Evolutionary conservation across 2,113 vertebrate genomes (phyloP).

Genomic region (Athene noctua): DNA sequence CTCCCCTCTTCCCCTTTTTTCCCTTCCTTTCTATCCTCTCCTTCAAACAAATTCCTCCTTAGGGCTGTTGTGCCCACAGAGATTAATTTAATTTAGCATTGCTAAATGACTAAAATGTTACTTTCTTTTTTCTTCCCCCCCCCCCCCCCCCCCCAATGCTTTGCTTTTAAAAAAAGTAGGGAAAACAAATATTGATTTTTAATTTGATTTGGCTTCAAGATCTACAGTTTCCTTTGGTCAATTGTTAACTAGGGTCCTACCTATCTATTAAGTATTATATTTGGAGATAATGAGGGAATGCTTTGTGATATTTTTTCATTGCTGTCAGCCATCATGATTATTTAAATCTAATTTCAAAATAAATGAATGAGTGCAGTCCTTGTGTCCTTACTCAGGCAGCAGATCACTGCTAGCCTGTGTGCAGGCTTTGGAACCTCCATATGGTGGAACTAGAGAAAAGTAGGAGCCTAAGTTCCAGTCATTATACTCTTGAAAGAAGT

Average conservation of each 20-base stretch:
- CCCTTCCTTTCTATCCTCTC: neutral
- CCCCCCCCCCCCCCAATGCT: too few relatives aligned
- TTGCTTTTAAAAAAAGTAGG: neutral
- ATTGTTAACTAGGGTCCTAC: neutral
- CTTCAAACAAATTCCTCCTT: neutral
- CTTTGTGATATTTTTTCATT: neutral
- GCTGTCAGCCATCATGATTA: neutral
- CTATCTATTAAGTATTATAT: neutral
- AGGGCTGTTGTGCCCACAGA: neutral
- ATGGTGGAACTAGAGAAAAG: neutral
- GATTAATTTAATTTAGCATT: neutral
- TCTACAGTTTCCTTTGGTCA: neutral
- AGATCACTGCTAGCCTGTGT: neutral
- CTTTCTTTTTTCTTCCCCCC: too few relatives aligned
- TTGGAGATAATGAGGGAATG: neutral
- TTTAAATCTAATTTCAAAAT: neutral
- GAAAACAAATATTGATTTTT: conserved; percentile 21
- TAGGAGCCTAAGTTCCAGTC: neutral
- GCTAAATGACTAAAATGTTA: neutral
- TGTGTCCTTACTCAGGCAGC: neutral
- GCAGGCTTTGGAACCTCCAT: neutral
- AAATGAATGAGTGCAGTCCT: neutral
- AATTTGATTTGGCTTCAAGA: neutral
- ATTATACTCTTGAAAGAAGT: neutral
- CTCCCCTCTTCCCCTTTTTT: neutral